These are phyloP conservation scores for Agrotis exclamationis DNA, from an alignment of 2,888 invertebrate genomes.

Conservation along the genomic window DNA sequence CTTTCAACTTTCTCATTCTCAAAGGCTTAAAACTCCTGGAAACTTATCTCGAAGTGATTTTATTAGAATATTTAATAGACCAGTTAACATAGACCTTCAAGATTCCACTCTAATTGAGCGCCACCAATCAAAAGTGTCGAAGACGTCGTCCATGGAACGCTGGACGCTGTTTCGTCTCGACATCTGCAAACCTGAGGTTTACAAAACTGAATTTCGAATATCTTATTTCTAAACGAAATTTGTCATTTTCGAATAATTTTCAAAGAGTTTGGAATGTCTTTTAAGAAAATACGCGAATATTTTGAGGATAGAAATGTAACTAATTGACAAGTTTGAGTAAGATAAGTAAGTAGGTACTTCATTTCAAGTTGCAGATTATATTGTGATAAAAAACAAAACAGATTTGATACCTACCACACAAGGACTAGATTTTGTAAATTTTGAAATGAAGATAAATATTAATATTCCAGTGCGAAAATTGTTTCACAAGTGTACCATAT, in stretches of 20 bases:
- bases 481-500: too few species aligned
- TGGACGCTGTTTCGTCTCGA: constrained; percentile 56
- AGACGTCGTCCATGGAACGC: constrained; percentile 53
- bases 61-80: constrained; percentile 70
- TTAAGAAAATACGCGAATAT: constrained; percentile 32
- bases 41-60: constrained; percentile 69
- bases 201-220: constrained; percentile 60
- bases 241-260: constrained; percentile 54
- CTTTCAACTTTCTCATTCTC: constrained; percentile 66
- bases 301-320: constrained; percentile 13
- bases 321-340: constrained; percentile 23
- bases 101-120: constrained; percentile 36
- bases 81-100: constrained; percentile 54
- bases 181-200: constrained; percentile 61
- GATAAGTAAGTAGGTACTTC: too few species aligned
- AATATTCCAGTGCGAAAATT: too few species aligned
- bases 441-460: too few species aligned
- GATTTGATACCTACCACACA: too few species aligned
- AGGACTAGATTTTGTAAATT: too few species aligned
- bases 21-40: constrained; percentile 65
- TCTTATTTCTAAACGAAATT: constrained; percentile 46
- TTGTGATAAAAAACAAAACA: too few species aligned
- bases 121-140: constrained; percentile 43
- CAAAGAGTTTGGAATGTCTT: constrained; percentile 28
- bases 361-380: neutral